Evolutionary conservation across 2,888 invertebrate species (phyloP).

Genomic region (Enchytraeus crypticus): DNA sequence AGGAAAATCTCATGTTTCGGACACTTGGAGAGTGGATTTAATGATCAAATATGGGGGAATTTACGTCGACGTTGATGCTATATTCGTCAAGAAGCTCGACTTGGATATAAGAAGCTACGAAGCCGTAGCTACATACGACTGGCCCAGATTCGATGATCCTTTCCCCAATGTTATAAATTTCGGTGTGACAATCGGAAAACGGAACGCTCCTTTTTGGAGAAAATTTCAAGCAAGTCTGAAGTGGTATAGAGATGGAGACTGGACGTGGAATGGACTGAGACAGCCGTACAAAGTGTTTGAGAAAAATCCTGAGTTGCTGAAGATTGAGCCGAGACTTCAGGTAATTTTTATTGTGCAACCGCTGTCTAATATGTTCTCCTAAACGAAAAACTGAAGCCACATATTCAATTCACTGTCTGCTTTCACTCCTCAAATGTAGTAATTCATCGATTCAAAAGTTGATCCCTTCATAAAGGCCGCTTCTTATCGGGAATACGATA

Average conservation of each 20-base stretch:
- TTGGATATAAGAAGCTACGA: constrained; percentile 29
- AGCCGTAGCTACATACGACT: constrained; percentile 36
- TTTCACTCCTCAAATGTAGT: too few species aligned
- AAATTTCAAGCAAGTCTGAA: constrained; percentile 22
- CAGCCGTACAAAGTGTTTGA: constrained; percentile 26
- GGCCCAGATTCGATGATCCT: constrained; percentile 22
- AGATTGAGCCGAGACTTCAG: constrained; percentile 30
- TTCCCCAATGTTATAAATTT: constrained; percentile 23
- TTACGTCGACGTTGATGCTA: constrained; percentile 41
- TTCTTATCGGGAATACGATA: too few species aligned
- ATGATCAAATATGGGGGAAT: constrained; percentile 41
- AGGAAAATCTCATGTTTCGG: constrained; percentile 34
- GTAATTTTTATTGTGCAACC: too few species aligned
- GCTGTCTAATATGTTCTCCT: too few species aligned
- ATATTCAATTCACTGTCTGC: too few species aligned
- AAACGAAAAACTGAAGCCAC: too few species aligned
- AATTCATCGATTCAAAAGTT: too few species aligned
- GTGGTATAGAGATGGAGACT: constrained; percentile 15
- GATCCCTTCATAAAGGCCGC: too few species aligned
- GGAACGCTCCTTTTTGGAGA: constrained; percentile 23
- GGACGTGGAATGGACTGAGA: constrained; percentile 24
- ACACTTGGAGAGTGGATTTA: constrained; percentile 37
- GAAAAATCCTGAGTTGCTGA: constrained; percentile 32
- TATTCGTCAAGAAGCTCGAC: constrained; percentile 34
- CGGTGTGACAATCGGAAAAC: constrained; percentile 24